These are phyloP conservation scores for Gastracanthus pulcherrimus DNA, from an alignment of 2,888 invertebrate species.

Conservation along the genomic window DNA sequence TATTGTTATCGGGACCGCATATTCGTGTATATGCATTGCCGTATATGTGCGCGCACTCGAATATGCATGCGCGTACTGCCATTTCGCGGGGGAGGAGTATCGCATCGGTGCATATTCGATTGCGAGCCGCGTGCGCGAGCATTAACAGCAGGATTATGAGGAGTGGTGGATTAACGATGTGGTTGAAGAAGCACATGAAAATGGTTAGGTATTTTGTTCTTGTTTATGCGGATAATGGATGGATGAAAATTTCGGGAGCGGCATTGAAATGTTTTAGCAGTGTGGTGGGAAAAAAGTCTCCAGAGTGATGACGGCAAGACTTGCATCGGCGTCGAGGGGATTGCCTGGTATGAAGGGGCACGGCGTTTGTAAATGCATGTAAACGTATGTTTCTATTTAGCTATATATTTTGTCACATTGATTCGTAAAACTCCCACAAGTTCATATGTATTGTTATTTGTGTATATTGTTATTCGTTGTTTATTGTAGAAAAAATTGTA, in stretches of 20 bases:
- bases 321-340: neutral
- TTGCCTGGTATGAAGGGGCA: conserved; percentile 16
- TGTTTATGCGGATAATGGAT: too few relatives aligned
- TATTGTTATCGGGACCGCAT: conserved; percentile 27
- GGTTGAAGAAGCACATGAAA: neutral
- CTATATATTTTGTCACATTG: neutral
- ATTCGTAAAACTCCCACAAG: too few relatives aligned
- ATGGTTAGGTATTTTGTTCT: too few relatives aligned
- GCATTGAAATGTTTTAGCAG: neutral
- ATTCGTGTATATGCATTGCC: conserved; percentile 10
- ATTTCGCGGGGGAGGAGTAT: neutral
- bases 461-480: too few relatives aligned
- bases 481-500: too few relatives aligned
- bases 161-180: neutral
- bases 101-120: conserved; percentile 39
- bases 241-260: neutral
- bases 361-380: neutral
- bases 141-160: too few relatives aligned
- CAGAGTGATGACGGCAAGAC: neutral
- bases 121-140: neutral
- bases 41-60: neutral
- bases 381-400: neutral
- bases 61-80: neutral
- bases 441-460: too few relatives aligned
- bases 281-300: neutral